Conservation (phyloP, 2,797 vertebrate genomes). For the Heliangelus exortis region DNA sequence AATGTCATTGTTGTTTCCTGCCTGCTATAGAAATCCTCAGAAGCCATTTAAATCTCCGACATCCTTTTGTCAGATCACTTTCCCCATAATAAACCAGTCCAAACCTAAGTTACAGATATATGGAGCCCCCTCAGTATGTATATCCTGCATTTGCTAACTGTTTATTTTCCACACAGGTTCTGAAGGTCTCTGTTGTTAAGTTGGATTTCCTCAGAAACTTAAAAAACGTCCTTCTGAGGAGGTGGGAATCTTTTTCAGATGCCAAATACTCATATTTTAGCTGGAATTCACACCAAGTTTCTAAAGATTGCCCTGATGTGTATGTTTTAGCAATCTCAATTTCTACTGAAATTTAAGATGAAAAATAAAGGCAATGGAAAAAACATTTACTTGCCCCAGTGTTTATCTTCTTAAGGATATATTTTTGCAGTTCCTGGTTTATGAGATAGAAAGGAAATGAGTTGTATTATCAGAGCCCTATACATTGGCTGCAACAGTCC, state of each 20-base stretch:
- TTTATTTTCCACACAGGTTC: conserved; percentile 26
- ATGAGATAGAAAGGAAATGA: neutral
- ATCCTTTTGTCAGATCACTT: neutral
- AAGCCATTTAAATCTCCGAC: neutral
- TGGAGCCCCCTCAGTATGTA: neutral
- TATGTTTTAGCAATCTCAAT: neutral
- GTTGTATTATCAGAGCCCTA: neutral
- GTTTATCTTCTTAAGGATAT: neutral
- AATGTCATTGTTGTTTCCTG: conserved; percentile 4
- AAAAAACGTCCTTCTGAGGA: conserved; percentile 13
- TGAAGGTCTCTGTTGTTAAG: conserved; percentile 8
- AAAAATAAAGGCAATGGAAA: conserved; percentile 34
- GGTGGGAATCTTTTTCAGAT: neutral
- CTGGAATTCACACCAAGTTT: neutral
- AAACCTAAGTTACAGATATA: neutral
- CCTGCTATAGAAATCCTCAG: conserved; percentile 1
- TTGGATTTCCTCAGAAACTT: neutral
- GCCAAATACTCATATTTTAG: neutral
- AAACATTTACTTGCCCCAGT: neutral
- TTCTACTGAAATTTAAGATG: conserved; percentile 6
- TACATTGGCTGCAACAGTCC: neutral
- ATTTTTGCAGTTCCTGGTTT: neutral
- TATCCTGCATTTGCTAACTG: neutral
- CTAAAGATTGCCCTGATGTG: neutral
- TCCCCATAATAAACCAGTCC: neutral